Conservation (phyloP, 2,888 invertebrate genomes). For the Caenorhabditis auriculariae region DNA sequence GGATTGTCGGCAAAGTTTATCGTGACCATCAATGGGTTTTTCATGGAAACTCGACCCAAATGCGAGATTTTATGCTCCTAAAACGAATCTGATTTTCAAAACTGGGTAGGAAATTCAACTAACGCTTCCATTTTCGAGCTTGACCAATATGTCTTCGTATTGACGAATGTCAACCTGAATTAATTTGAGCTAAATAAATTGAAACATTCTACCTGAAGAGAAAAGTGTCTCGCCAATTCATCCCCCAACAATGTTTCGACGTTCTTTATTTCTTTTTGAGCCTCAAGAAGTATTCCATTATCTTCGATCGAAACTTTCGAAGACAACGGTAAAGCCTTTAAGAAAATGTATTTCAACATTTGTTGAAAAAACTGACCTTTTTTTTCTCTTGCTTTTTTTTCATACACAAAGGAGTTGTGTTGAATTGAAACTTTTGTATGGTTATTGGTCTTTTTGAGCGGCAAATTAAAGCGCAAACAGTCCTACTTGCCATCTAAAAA, state of each 20-base stretch:
- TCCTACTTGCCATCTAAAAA: no score
- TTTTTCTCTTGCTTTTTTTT: constrained; percentile 24
- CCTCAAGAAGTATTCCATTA: constrained; percentile 26
- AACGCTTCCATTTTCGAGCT: constrained; percentile 44
- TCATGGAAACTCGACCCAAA: constrained; percentile 47
- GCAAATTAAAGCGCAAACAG: no score
- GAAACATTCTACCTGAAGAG: constrained; percentile 19
- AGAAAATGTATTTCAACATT: neutral
- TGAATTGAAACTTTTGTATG: neutral
- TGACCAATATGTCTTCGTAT: constrained; percentile 53
- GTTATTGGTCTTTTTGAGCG: no score
- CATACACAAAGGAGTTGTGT: neutral
- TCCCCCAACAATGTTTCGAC: constrained; percentile 30
- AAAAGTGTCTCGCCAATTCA: constrained; percentile 32
- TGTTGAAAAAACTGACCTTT: constrained; percentile 9
- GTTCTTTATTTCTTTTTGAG: constrained; percentile 34
- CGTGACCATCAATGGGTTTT: constrained; percentile 50
- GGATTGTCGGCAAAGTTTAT: constrained; percentile 59
- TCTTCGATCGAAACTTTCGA: constrained; percentile 13
- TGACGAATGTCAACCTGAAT: constrained; percentile 49
- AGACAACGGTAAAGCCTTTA: constrained; percentile 2
- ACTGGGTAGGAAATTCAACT: neutral
- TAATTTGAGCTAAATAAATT: neutral
- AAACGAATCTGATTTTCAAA: constrained; percentile 4
- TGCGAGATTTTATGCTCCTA: constrained; percentile 46